Evolutionary conservation across 2,113 vertebrate species (phyloP), one percentile per base, ranked within the genome.

Genomic region (Channa argus): DNA sequence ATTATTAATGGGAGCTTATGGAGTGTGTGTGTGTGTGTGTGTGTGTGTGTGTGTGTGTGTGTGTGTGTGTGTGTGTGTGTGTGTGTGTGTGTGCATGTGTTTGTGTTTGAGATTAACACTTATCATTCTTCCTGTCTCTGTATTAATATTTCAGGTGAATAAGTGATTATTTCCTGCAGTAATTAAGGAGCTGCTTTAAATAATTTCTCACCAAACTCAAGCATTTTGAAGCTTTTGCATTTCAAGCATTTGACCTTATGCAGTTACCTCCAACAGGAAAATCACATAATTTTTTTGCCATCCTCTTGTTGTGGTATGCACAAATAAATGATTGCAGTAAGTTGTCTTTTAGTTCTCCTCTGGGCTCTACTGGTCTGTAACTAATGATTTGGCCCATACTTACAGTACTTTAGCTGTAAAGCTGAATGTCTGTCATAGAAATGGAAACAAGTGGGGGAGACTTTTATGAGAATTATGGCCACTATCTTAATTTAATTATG

Each of bases 71-170:
- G 36, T 69, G 77, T 60, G 39, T 60, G 37, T 67, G 74, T 61
- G 62, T 63, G 14, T n/a, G n/a, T 67, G 43, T 62, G 71, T 11
- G 14, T 47, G 33, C 2, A 3, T 5, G 33, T 51, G 38, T 13
- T 3, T 63, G 56, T 55, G 53, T 69, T 45, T 60, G 66, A 64
- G 56, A 88, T 90, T 82, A 91, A 92, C 91, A 93, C 93, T 92
- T 80, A 94, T 91, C 82, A 77, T 61, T 67, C 82, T 81, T 86
- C 78, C 80, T 86, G 71, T 47, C 68, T 76, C 76, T 79, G 55
- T 87, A 92, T 93, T 88, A 91, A 94, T 93, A 93, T 91, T 94
- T 91, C 51, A 92, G 77, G 63, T 83, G 55, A 83, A 83, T 77
- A 75, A 71, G 79, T 90, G 82, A 93, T 91, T 90, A 91, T 84